Evolutionary conservation across 2,888 invertebrate genomes (phyloP).

Genomic region (Lydus trimaculatus): DNA sequence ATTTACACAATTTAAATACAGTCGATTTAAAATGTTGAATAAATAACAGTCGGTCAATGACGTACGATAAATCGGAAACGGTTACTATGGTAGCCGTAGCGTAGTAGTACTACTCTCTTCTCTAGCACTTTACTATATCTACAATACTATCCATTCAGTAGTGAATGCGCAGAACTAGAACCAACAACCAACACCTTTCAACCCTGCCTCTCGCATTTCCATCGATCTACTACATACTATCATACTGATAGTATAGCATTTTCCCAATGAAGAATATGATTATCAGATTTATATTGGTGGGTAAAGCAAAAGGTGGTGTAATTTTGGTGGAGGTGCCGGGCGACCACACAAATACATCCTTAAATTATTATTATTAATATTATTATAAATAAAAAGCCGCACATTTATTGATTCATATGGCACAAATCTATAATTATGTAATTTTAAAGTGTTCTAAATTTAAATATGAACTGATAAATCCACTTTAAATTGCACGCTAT

Average conservation of each 20-base stretch:
- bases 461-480: no score
- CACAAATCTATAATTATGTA: no score
- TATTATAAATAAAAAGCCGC: no score
- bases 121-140: constrained; percentile 11
- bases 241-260: background rate
- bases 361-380: background rate
- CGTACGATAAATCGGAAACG: constrained; percentile 18
- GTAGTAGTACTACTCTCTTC: constrained; percentile 25
- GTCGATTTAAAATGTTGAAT: constrained; percentile 11
- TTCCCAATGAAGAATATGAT: background rate
- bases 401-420: background rate
- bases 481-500: no score
- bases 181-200: background rate
- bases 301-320: background rate
- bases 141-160: constrained; percentile 19
- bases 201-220: background rate
- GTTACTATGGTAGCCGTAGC: constrained; percentile 25
- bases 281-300: background rate
- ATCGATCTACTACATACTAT: constrained; percentile 2
- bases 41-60: constrained; percentile 21
- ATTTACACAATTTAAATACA: background rate
- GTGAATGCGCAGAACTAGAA: constrained; percentile 28
- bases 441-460: no score
- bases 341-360: background rate
- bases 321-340: constrained; percentile 10